A percentile compares a stretch with the other conserved stretches of the same genome.
These are phyloP conservation scores for Cosmorhoe ocellata DNA, from an alignment of 2,888 invertebrate genomes.

Conservation along the genomic window DNA sequence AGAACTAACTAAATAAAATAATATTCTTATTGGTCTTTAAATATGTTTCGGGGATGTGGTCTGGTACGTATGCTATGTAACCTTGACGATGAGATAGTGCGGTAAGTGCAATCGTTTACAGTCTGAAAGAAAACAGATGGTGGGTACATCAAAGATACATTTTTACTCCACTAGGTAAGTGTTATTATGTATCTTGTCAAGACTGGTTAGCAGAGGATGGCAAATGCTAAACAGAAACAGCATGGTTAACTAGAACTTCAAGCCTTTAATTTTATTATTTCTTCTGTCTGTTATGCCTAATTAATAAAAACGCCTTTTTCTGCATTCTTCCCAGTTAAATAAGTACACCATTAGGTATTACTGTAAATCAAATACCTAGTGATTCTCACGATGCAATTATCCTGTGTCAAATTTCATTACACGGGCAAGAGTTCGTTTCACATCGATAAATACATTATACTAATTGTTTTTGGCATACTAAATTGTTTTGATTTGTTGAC, in stretches of 20 bases:
- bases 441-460: not conserved
- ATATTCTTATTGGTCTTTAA: constrained; percentile 57
- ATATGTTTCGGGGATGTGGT: constrained; percentile 61
- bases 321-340: too few species aligned
- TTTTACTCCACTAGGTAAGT: constrained; percentile 20
- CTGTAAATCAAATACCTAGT: too few species aligned
- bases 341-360: too few species aligned
- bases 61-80: constrained; percentile 47
- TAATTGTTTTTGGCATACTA: too few species aligned
- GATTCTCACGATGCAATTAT: not conserved
- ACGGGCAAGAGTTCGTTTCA: not conserved
- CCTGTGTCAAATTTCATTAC: not conserved
- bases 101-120: constrained; percentile 47
- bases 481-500: constrained; percentile 2
- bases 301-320: too few species aligned
- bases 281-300: too few species aligned
- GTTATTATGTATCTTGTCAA: constrained; percentile 13
- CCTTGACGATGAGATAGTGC: constrained; percentile 48
- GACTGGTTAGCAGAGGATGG: too few species aligned
- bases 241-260: too few species aligned
- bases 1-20: too few species aligned
- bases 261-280: too few species aligned
- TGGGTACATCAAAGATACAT: constrained; percentile 34
- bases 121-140: constrained; percentile 48
- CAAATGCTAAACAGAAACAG: not conserved